Conservation (phyloP, 2,888 invertebrate species). For the Ophioninae sp. region DNA sequence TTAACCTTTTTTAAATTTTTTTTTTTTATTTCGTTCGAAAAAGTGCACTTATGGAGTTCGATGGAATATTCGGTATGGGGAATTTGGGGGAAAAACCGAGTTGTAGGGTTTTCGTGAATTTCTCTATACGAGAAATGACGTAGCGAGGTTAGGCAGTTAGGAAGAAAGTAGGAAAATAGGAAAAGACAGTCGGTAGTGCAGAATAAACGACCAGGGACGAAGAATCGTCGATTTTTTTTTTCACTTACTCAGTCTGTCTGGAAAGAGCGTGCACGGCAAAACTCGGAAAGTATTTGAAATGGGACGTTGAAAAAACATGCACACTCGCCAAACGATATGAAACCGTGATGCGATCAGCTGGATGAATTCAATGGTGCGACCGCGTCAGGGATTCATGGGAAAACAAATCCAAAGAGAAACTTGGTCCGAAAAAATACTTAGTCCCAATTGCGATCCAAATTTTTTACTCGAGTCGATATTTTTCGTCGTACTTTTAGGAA, state of each 20-base stretch:
- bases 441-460: too few species aligned
- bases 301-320: too few species aligned
- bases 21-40: slow-evolving; percentile 68
- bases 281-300: too few species aligned
- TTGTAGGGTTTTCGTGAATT: slow-evolving; percentile 19
- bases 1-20: slow-evolving; percentile 44
- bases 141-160: slow-evolving; percentile 13
- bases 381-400: too few species aligned
- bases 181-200: neutral
- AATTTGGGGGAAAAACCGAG: neutral
- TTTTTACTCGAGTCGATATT: too few species aligned
- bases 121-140: slow-evolving; percentile 1
- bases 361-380: too few species aligned
- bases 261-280: too few species aligned
- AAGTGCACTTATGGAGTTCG: slow-evolving; percentile 29
- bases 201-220: neutral
- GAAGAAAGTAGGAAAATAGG: neutral
- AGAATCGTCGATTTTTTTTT: neutral
- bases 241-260: neutral
- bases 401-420: too few species aligned
- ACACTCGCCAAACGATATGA: too few species aligned
- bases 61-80: slow-evolving; percentile 21
- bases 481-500: too few species aligned
- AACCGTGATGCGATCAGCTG: too few species aligned
- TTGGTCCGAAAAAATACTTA: too few species aligned